Base-by-base conservation (phyloP, 2,113 vertebrate genomes). In the Crotalus helleri region DNA sequence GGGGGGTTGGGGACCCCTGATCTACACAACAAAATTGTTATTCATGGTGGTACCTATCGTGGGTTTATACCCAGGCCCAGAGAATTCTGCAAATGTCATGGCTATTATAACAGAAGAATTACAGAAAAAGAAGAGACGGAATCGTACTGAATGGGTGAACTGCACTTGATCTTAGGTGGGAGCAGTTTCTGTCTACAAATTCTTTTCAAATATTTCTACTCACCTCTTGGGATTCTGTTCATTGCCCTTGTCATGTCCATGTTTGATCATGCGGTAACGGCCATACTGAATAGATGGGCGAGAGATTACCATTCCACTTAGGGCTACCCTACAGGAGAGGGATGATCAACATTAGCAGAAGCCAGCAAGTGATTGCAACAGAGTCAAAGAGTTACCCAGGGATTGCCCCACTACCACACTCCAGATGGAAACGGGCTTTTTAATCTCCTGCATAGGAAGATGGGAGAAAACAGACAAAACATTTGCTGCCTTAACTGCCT, bases 201-300 rank as follows among this genome's bases (percentile, higher is more conserved):
- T 64, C 89, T 81, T 49, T 19, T 26, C 49, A 2, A 3, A 0
- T 44, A 58, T 19, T 46, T 5, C 33, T 7, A 8, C 87, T 94
- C 54, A 98, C 98, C 98, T 98, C 94, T 97, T 97, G 1, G 97
- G 97, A 91, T 98, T 98, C 81, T 97, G 95, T 26, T 97, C 97
- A 1, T 98, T 98, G 94, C 98, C 98, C 59, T 97, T 93, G 91
- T 98, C 98, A 53, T 97, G 97, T 26, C 97, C 98, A 95, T 98
- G 98, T 94, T 98, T 98, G 53, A 98, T 98, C 98, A 98, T 98
- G 95, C 97, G 98, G 95, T 98, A 98, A 19, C 96, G 95, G 17
- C 98, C 98, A 8, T 98, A 92, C 23, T 95, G 97, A 81, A 98
- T 51, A 0, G 98, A 96, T 0, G 98, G 98, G 3, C 97, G 96